Conservation (phyloP, 2,888 invertebrate genomes). For the Allophyes oxyacanthae region DNA sequence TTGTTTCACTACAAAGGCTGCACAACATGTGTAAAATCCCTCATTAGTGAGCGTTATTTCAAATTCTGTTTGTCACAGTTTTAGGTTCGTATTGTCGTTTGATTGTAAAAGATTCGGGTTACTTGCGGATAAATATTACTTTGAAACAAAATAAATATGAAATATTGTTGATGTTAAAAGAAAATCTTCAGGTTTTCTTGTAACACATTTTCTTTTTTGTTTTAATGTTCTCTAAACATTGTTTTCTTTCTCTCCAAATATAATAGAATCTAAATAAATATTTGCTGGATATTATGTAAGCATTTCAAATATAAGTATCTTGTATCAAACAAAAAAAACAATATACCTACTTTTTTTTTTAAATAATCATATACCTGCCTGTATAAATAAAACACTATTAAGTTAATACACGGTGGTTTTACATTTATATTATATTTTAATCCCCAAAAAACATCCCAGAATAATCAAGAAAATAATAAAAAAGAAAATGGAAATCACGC, state of each 20-base stretch:
- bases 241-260: constrained; percentile 2
- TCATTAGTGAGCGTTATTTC: constrained; percentile 50
- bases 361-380: too few species aligned
- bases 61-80: constrained; percentile 47
- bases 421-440: neutral
- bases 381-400: too few species aligned
- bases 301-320: neutral
- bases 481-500: constrained; percentile 54
- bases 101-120: constrained; percentile 37
- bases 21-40: constrained; percentile 43
- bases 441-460: neutral
- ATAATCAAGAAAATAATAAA: constrained; percentile 22
- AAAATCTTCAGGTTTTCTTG: neutral
- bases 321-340: too few species aligned
- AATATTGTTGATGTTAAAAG: neutral
- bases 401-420: too few species aligned
- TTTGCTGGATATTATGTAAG: neutral
- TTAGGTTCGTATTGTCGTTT: constrained; percentile 31
- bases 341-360: too few species aligned
- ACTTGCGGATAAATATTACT: constrained; percentile 16
- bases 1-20: constrained; percentile 42
- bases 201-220: neutral
- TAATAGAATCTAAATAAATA: too few species aligned
- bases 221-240: constrained; percentile 2
- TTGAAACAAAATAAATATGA: constrained; percentile 2